Conservation (phyloP, 2,797 vertebrate species). For the Phataginus tricuspis region DNA sequence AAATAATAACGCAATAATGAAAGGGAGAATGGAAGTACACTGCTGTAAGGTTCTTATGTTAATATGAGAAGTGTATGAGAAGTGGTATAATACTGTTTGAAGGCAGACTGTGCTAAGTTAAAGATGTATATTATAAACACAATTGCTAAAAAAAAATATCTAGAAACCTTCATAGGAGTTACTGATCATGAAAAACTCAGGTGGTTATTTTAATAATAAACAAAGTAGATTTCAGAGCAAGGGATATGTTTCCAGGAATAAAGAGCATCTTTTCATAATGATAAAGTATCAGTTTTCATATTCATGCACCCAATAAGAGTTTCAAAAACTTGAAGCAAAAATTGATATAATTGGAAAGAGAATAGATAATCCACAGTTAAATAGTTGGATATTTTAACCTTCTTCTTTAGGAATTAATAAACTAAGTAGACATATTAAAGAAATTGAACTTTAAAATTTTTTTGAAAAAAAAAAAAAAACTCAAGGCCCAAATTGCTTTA, state of each 20-base stretch:
- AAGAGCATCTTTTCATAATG: background rate
- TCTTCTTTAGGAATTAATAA: background rate
- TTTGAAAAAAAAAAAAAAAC: background rate
- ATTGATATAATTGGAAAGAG: background rate
- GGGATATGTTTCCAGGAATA: background rate
- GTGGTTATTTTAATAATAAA: constrained; percentile 8
- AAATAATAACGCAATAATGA: background rate
- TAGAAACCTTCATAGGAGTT: background rate
- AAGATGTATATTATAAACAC: background rate
- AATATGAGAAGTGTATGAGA: background rate
- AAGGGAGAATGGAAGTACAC: background rate
- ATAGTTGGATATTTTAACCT: background rate
- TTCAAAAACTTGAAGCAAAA: background rate
- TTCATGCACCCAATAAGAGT: background rate
- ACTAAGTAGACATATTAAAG: background rate
- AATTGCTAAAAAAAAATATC: background rate
- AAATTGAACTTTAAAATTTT: background rate
- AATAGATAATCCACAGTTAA: background rate
- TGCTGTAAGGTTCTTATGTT: background rate
- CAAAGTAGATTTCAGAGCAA: constrained; percentile 27
- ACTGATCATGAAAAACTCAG: background rate
- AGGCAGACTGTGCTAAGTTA: background rate
- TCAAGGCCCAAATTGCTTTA: background rate
- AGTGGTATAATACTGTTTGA: background rate
- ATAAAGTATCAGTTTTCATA: background rate